These are phyloP conservation scores for Calyptommatus sinebrachiatus DNA, from an alignment of 2,113 vertebrate genomes.

Conservation along the genomic window DNA sequence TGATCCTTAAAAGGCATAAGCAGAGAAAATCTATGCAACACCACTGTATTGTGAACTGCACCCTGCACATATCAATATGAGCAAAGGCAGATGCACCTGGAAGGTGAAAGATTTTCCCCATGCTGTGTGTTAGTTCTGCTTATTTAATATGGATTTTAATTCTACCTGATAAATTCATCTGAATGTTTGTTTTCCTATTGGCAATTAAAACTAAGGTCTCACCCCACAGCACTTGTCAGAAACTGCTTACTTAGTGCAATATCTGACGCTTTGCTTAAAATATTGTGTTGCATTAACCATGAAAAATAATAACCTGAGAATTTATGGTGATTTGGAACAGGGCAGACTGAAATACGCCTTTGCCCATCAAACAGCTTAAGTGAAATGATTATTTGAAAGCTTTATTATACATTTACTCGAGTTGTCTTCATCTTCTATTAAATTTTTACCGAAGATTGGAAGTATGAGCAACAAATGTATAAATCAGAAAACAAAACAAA, in stretches of 20 bases:
- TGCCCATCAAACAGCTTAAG: not conserved
- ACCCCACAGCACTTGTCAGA: constrained; percentile 40
- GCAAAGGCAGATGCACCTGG: constrained; percentile 16
- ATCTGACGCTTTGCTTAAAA: constrained; percentile 48
- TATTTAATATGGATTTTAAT: not conserved
- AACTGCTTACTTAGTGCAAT: constrained; percentile 41
- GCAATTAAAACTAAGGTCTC: constrained; percentile 18
- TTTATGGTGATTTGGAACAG: accelerated
- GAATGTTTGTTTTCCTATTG: constrained; percentile 12
- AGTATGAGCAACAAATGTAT: no score
- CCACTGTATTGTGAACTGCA: constrained; percentile 8
- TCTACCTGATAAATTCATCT: not conserved
- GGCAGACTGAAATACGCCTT: not conserved
- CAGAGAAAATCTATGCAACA: not conserved
- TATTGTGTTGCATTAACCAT: constrained; percentile 20
- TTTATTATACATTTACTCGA: not conserved
- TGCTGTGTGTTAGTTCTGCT: not conserved
- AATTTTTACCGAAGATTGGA: no score
- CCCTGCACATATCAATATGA: not conserved
- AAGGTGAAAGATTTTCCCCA: not conserved
- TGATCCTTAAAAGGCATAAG: constrained; percentile 27
- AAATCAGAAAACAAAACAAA: no score
- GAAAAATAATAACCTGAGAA: constrained; percentile 39
- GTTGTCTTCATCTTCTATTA: no score
- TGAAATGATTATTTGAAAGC: not conserved